Percentiles rank a stretch among this genome's conserved stretches.
Evolutionary conservation across 2,888 invertebrate species (phyloP).

Genomic region (Polia nebulosa): DNA sequence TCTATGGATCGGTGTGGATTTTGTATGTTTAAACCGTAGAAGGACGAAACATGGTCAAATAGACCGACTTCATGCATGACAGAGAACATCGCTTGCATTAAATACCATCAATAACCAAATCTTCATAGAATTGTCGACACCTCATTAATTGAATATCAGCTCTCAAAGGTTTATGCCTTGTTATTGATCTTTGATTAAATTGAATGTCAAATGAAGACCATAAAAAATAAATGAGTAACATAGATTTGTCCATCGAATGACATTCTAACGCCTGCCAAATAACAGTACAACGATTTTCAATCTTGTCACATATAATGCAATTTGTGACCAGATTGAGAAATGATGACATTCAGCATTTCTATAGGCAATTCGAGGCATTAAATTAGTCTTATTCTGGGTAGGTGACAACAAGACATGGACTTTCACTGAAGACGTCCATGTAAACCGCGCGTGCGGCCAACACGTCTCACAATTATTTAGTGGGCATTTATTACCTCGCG

Average conservation of each 20-base stretch:
- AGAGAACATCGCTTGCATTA: neutral
- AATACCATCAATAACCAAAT: neutral
- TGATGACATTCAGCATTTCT: constrained; percentile 61
- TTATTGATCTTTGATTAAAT: constrained; percentile 10
- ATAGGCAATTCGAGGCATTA: constrained; percentile 54
- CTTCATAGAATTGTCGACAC: neutral
- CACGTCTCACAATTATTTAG: constrained; percentile 75
- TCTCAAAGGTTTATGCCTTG: neutral
- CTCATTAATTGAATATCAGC: neutral
- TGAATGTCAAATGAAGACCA: neutral
- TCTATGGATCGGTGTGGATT: constrained; percentile 57
- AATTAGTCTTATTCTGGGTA: constrained; percentile 53
- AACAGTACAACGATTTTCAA: constrained; percentile 48
- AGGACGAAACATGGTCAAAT: too few species aligned
- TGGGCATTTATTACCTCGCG: constrained; percentile 78
- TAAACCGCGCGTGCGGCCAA: constrained; percentile 62
- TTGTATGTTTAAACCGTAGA: neutral
- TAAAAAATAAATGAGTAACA: constrained; percentile 17
- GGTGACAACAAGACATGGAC: constrained; percentile 33
- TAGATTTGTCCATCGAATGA: constrained; percentile 39
- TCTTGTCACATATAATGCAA: constrained; percentile 45
- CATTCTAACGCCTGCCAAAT: constrained; percentile 38
- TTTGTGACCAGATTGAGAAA: constrained; percentile 49
- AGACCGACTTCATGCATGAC: too few species aligned
- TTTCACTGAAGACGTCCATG: constrained; percentile 63